Base-by-base conservation (phyloP, 2,888 invertebrate species). In the Hemistola chrysoprasaria region DNA sequence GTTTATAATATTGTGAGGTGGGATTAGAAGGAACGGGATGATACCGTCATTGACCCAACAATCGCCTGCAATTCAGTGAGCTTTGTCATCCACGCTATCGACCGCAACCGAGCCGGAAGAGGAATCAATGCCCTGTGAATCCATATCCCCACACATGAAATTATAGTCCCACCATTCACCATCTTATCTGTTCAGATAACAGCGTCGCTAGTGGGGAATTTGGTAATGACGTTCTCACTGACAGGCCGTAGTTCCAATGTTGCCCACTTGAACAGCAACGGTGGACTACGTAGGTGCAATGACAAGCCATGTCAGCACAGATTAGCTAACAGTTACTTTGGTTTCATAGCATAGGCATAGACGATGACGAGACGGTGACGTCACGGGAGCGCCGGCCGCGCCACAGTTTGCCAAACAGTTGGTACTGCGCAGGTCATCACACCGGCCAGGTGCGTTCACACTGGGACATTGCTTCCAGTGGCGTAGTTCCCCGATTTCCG, bases 351-450 rank as follows among this genome's bases (percentile, higher is more conserved):
- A n/a, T n/a, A n/a, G 21, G 32, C 28, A 38, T 59, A 77, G 78
- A 77, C 75, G 64, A 54, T 62, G 64, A 62, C 71, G 72, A 75
- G 76, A 72, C 76, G 57, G 45, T 78, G 79, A 85, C 83, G 82
- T 83, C 82, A 84, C 83, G 70, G 82, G 81, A 75, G 76, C 76
- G 77, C 69, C 71, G 74, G 51, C 74, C 80, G 64, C 43, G 47
- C 23, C 50, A 35, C 47, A 52, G 55, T 6, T 9, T 33, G 11
- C 1, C 2, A 4, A 7, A n/a, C 34, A 55, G 55, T 50, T 35
- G 48, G 51, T 52, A 38, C 53, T 52, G 59, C 56, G 67, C 23
- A 70, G 82, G 74, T 83, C 85, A 81, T 78, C 77, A 81, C 64
- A 55, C 56, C 55, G 53, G 50, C 75, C 81, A 82, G 83, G 84